Evolutionary conservation across 2,888 invertebrate genomes (phyloP), one percentile per base, ranked within the genome.

Genomic region (Lasiommata megera): DNA sequence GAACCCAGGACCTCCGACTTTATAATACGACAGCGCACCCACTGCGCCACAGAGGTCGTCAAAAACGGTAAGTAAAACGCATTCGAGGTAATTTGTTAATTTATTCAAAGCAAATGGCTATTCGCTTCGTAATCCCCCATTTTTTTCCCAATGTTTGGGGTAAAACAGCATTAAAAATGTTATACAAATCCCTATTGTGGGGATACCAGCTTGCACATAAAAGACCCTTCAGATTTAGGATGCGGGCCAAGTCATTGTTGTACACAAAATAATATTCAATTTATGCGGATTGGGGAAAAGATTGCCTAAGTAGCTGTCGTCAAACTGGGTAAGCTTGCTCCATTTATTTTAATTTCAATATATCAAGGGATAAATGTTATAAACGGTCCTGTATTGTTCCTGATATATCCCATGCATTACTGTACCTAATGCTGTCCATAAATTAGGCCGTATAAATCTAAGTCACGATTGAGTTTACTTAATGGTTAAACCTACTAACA

Each of bases 211-310:
- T 73, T 74, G 73, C 58, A 68, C 67, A 73, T 80, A 79, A 85
- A 82, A 77, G 82, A 80, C 82, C 41, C 52, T 56, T 54, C 52
- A 44, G 38, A 54, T 44, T 43, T 34, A 55, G 55, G 76, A 84
- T 84, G 84, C 82, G 86, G 85, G 84, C 65, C 75, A 78, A 77
- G 82, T 84, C 82, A 79, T 74, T 77, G 77, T 73, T 78, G 12
- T 52, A 55, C 46, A 54, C 55, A 11, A 50, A 60, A 56, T 59
- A 61, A 63, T 66, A 65, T 58, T 64, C 43, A 58, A 57, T 55
- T 54, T 60, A 54, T 62, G 41, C 51, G 18, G 62, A 60, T 47
- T 55, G 52, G 48, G 52, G 37, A 34, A 56, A 56, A 29, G 48
- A 40, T 29, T 16, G 6, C 23, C n/a, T 31, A 41, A 44, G 28